phyloP scores from a whole-genome alignment of 2,113 vertebrate genomes.

The Dipodomys stephensi region DNA sequence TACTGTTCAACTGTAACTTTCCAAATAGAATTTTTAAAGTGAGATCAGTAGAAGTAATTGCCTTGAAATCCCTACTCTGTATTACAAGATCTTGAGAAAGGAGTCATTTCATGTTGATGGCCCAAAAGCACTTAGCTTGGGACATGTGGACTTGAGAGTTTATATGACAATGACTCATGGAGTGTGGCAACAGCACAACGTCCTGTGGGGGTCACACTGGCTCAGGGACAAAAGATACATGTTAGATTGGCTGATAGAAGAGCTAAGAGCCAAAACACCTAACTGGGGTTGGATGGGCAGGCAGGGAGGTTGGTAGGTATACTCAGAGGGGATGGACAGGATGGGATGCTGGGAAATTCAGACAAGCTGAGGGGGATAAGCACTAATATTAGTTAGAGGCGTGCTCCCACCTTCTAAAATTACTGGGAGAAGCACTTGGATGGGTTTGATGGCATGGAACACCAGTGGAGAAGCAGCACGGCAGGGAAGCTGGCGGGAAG shows the following conservation, averaged over 20 bases:
- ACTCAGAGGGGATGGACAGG: neutral
- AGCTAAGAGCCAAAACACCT: neutral
- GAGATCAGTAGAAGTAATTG: slow-evolving; percentile 14
- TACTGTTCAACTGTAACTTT: slow-evolving; percentile 17
- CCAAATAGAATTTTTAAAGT: slow-evolving; percentile 24
- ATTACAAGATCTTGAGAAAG: neutral
- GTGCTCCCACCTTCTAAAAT: neutral
- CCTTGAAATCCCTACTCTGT: slow-evolving; percentile 29
- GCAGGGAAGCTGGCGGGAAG: neutral
- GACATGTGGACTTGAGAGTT: neutral
- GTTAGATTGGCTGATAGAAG: neutral
- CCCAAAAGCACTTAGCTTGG: slow-evolving; percentile 24
- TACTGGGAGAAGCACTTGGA: neutral
- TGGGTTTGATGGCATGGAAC: neutral
- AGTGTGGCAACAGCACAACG: neutral
- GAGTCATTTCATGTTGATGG: slow-evolving; percentile 14
- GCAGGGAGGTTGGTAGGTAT: neutral
- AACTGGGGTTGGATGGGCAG: neutral
- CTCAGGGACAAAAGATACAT: neutral
- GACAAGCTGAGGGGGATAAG: neutral
- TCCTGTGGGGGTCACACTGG: neutral
- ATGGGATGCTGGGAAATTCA: neutral
- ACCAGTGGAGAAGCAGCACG: neutral
- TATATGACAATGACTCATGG: neutral
- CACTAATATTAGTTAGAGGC: neutral